Conservation (phyloP, 2,888 invertebrate species). For the Limenitis camilla region DNA sequence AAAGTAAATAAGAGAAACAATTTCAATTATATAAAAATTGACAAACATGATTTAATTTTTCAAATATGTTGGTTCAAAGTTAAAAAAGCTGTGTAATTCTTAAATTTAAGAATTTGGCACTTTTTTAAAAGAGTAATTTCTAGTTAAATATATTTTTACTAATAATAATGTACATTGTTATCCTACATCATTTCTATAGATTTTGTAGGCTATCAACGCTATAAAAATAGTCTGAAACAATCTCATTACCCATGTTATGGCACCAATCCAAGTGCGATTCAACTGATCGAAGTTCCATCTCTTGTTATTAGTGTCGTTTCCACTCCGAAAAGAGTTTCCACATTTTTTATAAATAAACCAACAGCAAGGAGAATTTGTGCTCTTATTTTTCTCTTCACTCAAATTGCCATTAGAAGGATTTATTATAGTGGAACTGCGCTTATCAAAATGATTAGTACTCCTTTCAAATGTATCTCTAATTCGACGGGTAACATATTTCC, state of each 20-base stretch:
- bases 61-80: no score
- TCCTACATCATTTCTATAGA: no score
- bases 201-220: no score
- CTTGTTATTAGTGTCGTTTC: slow-evolving; percentile 51
- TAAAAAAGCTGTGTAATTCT: no score
- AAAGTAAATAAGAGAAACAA: no score
- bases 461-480: slow-evolving; percentile 67
- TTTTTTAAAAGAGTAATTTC: no score
- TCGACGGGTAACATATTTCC: slow-evolving; percentile 72
- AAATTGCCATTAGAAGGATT: slow-evolving; percentile 40
- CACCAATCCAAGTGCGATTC: slow-evolving; percentile 65
- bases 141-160: no score
- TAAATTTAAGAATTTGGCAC: no score
- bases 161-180: no score
- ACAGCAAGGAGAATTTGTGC: slow-evolving; percentile 35
- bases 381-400: slow-evolving; percentile 42
- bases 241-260: slow-evolving; percentile 74
- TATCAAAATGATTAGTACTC: slow-evolving; percentile 65
- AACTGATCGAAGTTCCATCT: slow-evolving; percentile 61
- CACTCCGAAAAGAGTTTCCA: slow-evolving; percentile 36
- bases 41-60: no score
- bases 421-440: slow-evolving; percentile 55
- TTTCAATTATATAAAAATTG: no score
- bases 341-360: slow-evolving; percentile 49
- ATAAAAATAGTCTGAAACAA: no score